Evolutionary conservation across 2,888 invertebrate species (phyloP).

Genomic region (Callimorpha dominula): DNA sequence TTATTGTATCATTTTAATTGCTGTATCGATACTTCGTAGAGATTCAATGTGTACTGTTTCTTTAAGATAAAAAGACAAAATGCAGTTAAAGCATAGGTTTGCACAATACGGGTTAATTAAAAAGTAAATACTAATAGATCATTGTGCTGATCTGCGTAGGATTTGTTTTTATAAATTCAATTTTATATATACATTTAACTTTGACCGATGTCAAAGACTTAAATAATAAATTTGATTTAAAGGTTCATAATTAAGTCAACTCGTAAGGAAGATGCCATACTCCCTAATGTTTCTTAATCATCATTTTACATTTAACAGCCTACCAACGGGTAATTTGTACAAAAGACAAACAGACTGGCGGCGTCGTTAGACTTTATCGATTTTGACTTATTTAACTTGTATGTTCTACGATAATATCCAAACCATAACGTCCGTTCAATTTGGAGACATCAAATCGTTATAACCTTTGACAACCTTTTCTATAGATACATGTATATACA

Average conservation of each 20-base stretch:
- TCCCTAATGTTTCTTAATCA: conserved; percentile 2
- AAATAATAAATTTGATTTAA: too few species aligned
- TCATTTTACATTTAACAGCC: conserved; percentile 2
- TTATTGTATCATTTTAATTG: background rate
- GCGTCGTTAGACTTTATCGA: conserved; percentile 23
- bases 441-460: conserved; percentile 21
- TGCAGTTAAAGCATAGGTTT: too few species aligned
- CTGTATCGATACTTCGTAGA: background rate
- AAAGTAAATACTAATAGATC: too few species aligned
- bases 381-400: conserved; percentile 23
- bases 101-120: too few species aligned
- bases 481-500: conserved; percentile 10
- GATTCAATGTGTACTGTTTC: background rate
- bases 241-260: too few species aligned
- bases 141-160: background rate
- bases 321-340: conserved; percentile 19
- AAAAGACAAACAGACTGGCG: conserved; percentile 22
- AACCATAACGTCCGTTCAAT: conserved; percentile 20
- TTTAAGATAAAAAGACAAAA: too few species aligned
- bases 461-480: conserved; percentile 14
- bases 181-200: too few species aligned
- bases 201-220: too few species aligned
- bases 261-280: background rate
- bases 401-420: conserved; percentile 16
- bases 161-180: background rate